Base-by-base conservation (phyloP, 2,113 vertebrate species). In the Oreochromis tanganicae region DNA sequence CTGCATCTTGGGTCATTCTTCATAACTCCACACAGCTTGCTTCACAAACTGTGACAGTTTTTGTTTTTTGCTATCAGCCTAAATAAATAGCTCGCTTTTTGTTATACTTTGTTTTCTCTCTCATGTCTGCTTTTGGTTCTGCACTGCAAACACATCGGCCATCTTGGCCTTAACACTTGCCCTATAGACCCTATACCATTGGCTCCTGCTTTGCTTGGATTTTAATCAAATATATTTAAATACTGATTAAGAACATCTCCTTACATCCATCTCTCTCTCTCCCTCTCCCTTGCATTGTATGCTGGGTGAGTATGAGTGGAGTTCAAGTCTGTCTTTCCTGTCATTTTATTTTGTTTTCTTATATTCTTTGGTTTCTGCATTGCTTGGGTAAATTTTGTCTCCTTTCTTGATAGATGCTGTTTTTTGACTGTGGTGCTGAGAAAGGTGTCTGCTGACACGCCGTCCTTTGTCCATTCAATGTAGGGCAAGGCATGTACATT, bases 161-260 rank as follows among this genome's bases (percentile, higher is more conserved):
- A 27, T 27, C 27, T 27, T 4, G 27, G 27, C 27, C 27, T 4
- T 27, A 27, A 27, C 27, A 27, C 27, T 27, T 4, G 27, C 27
- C 27, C 27, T 27, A 27, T 27, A 27, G 27, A 27, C 27, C 1
- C 2, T 54, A 4, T 21, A 55, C n/a, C 0, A 0, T 12, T 11
- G 52, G n/a, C n/a, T 55, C 10, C n/a, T 12, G n/a, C 52, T 21
- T 21, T 55, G n/a, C n/a, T 21, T 55, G 5, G 54, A 10, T 21
- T 55, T 55, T 55, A 21, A 55, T 55, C n/a, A 6, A 21, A 55
- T 21, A 21, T 21, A 12, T 12, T 12, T 2, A 24, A 11, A 55
- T 55, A 24, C 3, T 55, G 54, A 55, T 3, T 56, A 0, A 56
- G 12, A 56, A 24, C 54, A 56, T 3, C 54, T 24, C 6, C 21